These are phyloP conservation scores for Drosophila parthenogenetica DNA, from an alignment of 2,888 invertebrate genomes.

Conservation along the genomic window DNA sequence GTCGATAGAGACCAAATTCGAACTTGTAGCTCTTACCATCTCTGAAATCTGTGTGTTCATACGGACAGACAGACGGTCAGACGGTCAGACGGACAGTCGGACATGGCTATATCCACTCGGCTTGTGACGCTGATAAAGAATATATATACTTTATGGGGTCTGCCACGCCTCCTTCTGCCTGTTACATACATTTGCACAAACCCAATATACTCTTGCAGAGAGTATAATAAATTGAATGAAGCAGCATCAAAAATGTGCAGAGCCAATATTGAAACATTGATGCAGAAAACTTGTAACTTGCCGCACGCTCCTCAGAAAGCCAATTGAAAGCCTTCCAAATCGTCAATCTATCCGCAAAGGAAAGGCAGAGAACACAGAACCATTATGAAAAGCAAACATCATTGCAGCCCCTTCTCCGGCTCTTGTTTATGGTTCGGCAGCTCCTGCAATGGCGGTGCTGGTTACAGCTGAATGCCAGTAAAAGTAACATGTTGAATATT, in stretches of 20 bases:
- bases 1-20: no score
- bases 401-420: constrained; percentile 32
- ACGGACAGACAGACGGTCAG: no score
- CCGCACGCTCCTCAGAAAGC: constrained; percentile 36
- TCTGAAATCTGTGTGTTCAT: no score
- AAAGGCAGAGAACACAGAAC: constrained; percentile 69
- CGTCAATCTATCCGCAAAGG: constrained; percentile 46
- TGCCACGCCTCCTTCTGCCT: no score
- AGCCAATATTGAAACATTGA: constrained; percentile 52
- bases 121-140: no score
- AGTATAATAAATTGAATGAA: constrained; percentile 68
- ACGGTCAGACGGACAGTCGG: no score
- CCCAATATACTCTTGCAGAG: no score
- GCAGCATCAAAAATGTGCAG: constrained; percentile 58
- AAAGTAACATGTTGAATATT: constrained; percentile 80
- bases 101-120: no score
- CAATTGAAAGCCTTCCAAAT: constrained; percentile 56
- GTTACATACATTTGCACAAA: no score
- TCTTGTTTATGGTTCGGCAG: not conserved
- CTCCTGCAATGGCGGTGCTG: constrained; percentile 15
- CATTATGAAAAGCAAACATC: constrained; percentile 79
- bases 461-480: constrained; percentile 55
- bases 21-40: no score
- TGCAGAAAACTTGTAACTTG: constrained; percentile 28
- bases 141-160: no score